Base-by-base conservation (phyloP, 2,797 vertebrate genomes). In the Anas bahamensis region DNA sequence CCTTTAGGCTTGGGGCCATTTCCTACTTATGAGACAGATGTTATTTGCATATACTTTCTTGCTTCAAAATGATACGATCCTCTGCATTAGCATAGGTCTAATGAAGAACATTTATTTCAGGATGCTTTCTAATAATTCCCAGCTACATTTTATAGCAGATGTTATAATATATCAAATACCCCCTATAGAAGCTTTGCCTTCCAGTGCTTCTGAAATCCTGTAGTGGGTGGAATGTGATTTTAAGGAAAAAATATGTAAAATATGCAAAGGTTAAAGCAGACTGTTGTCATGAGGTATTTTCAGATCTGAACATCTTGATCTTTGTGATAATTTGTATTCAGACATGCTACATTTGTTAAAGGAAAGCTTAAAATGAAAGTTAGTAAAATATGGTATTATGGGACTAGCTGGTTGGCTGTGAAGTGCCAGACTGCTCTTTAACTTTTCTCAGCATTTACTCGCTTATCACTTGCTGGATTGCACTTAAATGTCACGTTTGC, bases 291-390 rank as follows among this genome's bases (percentile, higher is more conserved):
- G 92, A 92, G 80, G 77, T 83, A 88, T 95, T 92, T 95, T 95
- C 77, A 86, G 77, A 89, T 55, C 86, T 69, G 83, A 94, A 94
- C 76, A 78, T 86, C 89, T 95, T 91, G 92, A 83, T 96, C 85
- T 87, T 85, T 86, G 33, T 70, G 68, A 55, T 90, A 87, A 93
- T 91, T 91, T 91, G 65, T 89, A 59, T 85, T 92, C 93, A 85
- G 86, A 61, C 50, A 87, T 46, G 42, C 33, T 37, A 50, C 26
- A 26, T 64, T 94, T 95, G 35, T 91, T 84, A 53, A 89, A 78
- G 59, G 65, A 77, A 85, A 77, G 4, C 83, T 83, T 87, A 68
- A 93, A 95, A 92, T 73, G 50, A 37, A 88, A 71, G 57, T 72
- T 60, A 66, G 72, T 37, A n/a, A 61, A 89, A 66, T n/a, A 5